Base-by-base conservation (phyloP, 2,797 vertebrate genomes). In the Tenualosa thibaudeaui region DNA sequence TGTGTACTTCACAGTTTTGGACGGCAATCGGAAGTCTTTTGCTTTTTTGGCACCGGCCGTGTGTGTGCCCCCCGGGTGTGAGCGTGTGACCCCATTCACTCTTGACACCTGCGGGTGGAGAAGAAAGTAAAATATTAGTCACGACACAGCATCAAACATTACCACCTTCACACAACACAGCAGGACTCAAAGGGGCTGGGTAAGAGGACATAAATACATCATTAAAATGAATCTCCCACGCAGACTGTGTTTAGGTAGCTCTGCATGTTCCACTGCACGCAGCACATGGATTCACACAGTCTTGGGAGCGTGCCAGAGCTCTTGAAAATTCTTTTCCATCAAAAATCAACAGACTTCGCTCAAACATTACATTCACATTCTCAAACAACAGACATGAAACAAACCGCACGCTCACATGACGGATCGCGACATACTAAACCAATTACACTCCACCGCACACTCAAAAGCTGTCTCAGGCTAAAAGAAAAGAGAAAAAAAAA, bases 1-100 rank as follows among this genome's bases (percentile, higher is more conserved):
- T 94, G 98, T 98, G 95, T 99, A 99, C 93, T 95, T 99, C 98
- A 99, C 98, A 99, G 98, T 98, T 99, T 98, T 99, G 96, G 98
- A 97, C 95, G 97, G 96, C 97, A 97, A 97, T 96, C 97, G 96
- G 95, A 97, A 97, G 95, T 98, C 97, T 93, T 97, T 97, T 90
- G 95, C 96, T 96, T 98, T 99, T 97, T 98, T 99, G 97, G 97
- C 96, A 96, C 96, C 95, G 92, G 95, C 94, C 94, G 95, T 93
- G 92, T 96, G 96, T 91, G 94, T 89, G 92, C 94, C 93, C 89
- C 94, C 96, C 97, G 97, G 87, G 68, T 81, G 84, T 81, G 95
- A 97, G 96, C 4, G 68, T 99, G 68, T 2, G 71, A 97, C 92
- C 91, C 98, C 97, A 0, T 98, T 98, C 92, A 97, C 54, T 84